Evolutionary conservation across 2,797 vertebrate genomes (phyloP).

Genomic region (Protosalanx chinensis): DNA sequence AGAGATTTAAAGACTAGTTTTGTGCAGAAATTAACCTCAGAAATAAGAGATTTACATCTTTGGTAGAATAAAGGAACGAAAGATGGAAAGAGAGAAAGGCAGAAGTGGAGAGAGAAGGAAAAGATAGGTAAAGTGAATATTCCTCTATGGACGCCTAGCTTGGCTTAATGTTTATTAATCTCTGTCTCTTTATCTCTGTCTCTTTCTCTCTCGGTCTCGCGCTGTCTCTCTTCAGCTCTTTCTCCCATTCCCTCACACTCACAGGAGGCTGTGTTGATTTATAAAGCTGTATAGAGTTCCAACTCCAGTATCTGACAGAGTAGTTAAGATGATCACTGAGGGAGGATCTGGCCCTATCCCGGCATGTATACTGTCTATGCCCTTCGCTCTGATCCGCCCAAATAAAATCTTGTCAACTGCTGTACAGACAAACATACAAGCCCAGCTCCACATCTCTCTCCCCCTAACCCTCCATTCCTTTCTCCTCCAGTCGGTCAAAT

Average conservation of each 20-base stretch:
- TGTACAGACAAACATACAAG: too few species aligned
- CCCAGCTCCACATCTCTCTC: too few species aligned
- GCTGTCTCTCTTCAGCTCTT: neutral
- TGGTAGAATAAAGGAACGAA: neutral
- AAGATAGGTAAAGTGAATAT: constrained; percentile 4
- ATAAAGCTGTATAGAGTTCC: too few species aligned
- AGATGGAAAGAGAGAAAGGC: neutral
- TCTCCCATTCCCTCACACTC: constrained; percentile 8
- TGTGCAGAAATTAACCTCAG: neutral
- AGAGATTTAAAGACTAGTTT: neutral
- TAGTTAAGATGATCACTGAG: too few species aligned
- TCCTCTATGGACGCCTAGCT: neutral
- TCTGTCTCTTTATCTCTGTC: neutral
- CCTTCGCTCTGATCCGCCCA: too few species aligned
- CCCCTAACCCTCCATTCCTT: too few species aligned
- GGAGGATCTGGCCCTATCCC: too few species aligned
- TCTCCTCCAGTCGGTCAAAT: too few species aligned
- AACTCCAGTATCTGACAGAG: too few species aligned
- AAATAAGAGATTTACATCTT: neutral
- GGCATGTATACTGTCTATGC: too few species aligned
- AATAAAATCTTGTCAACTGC: too few species aligned
- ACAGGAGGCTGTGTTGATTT: too few species aligned
- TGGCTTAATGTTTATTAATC: neutral
- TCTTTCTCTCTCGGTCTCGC: neutral
- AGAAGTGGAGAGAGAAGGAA: neutral